A percentile compares a stretch with the other conserved stretches of the same genome.
Conservation (phyloP, 1,140 invertebrate genomes). For the Drosophila jambulina region DNA sequence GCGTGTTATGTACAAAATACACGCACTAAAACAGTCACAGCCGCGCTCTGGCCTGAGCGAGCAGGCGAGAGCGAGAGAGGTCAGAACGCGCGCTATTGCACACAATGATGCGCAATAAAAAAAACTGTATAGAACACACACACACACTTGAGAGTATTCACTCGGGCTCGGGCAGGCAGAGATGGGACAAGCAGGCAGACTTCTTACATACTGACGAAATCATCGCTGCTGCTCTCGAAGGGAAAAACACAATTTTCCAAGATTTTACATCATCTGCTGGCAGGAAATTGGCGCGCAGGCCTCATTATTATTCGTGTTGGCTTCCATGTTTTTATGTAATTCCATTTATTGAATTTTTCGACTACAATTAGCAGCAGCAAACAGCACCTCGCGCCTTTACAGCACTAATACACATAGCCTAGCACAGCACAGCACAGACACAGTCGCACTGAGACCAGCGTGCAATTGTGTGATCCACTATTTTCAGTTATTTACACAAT, state of each 20-base stretch:
- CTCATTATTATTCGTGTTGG: constrained; percentile 5
- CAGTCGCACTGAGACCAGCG: constrained; percentile 21
- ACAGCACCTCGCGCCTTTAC: constrained; percentile 71
- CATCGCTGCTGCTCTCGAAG: constrained; percentile 12
- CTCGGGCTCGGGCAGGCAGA: constrained; percentile 11
- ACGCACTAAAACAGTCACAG: constrained; percentile 18
- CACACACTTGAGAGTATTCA: neutral
- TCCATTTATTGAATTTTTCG: constrained; percentile 71
- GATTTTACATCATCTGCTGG: constrained; percentile 23
- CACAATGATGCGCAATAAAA: constrained; percentile 82
- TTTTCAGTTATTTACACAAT: constrained; percentile 82
- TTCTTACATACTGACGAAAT: constrained; percentile 71
- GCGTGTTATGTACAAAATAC: constrained; percentile 55
- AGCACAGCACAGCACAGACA: constrained; percentile 4
- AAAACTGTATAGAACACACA: constrained; percentile 59
- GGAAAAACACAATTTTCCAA: constrained; percentile 59
- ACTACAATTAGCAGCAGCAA: constrained; percentile 49
- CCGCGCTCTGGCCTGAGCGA: constrained; percentile 16
- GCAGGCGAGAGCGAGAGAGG: constrained; percentile 26
- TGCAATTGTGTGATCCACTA: constrained; percentile 63
- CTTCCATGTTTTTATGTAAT: constrained; percentile 71
- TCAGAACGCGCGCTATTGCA: constrained; percentile 64
- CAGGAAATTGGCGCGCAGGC: constrained; percentile 9
- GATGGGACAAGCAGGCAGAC: constrained; percentile 41
- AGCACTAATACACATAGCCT: constrained; percentile 44